Conservation (phyloP, 2,113 vertebrate genomes). For the Ageneiosus marmoratus region DNA sequence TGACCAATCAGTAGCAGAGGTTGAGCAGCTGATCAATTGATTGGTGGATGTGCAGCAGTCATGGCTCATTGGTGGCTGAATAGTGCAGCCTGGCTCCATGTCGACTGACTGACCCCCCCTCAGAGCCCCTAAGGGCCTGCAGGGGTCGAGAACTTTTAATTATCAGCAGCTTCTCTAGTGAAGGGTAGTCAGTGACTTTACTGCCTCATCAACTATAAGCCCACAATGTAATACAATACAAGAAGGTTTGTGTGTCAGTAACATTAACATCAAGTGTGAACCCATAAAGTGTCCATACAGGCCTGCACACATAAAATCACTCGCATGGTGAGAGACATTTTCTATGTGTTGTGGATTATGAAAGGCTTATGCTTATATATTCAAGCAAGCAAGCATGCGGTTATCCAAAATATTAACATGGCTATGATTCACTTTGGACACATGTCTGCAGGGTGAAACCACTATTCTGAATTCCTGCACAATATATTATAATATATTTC, state of each 20-base stretch:
- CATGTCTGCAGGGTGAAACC: neutral
- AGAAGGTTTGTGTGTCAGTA: constrained; percentile 55
- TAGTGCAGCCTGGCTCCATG: constrained; percentile 72
- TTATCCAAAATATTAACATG: neutral
- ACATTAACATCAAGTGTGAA: neutral
- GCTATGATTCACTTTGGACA: neutral
- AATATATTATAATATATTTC: neutral
- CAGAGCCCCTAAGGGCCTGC: constrained; percentile 77
- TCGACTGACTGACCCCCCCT: constrained; percentile 69
- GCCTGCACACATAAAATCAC: neutral
- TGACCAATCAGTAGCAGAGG: constrained; percentile 86
- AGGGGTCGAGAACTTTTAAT: constrained; percentile 93
- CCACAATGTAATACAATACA: constrained; percentile 85
- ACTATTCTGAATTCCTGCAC: neutral
- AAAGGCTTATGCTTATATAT: neutral
- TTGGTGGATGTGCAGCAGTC: constrained; percentile 64
- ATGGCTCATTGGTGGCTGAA: constrained; percentile 70
- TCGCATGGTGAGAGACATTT: neutral
- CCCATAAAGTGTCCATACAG: constrained; percentile 60
- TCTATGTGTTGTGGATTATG: neutral
- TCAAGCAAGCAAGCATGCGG: neutral
- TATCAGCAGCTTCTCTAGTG: constrained; percentile 79
- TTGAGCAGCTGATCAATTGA: constrained; percentile 89
- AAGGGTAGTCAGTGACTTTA: constrained; percentile 89
- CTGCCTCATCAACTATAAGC: constrained; percentile 77